Percentiles rank a stretch among this genome's conserved stretches.
Evolutionary conservation across 2,888 invertebrate species (phyloP).

Genomic region (Trissolcus brochymenae): DNA sequence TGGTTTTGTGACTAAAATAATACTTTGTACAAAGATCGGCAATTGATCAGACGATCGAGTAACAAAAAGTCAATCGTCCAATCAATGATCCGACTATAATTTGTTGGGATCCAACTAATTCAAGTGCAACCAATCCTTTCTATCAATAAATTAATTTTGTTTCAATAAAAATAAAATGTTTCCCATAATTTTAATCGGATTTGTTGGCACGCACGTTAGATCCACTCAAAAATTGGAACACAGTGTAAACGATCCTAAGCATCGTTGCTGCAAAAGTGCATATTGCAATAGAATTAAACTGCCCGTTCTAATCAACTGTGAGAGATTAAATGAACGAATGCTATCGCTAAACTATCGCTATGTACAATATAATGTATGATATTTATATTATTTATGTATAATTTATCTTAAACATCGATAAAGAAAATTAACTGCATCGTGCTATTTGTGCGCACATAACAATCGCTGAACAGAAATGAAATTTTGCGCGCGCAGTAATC

Average conservation of each 20-base stretch:
- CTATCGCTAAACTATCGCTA: constrained; percentile 8
- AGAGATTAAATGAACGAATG: constrained; percentile 9
- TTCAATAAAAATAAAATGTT: neutral
- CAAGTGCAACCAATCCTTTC: neutral
- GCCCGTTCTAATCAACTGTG: constrained; percentile 4
- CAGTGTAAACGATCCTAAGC: constrained; percentile 39
- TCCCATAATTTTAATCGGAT: neutral
- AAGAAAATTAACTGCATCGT: neutral
- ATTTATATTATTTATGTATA: constrained; percentile 2
- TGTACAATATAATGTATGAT: constrained; percentile 24
- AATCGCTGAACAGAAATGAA: constrained; percentile 30
- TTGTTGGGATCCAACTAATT: constrained; percentile 1
- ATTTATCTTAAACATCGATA: constrained; percentile 17
- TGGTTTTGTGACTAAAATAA: constrained; percentile 50
- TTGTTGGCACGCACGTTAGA: neutral
- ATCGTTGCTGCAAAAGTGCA: constrained; percentile 42
- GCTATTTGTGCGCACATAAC: constrained; percentile 23
- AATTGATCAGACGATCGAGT: constrained; percentile 26
- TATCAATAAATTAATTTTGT: neutral
- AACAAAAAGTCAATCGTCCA: constrained; percentile 10
- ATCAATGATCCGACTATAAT: constrained; percentile 7
- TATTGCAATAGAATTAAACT: constrained; percentile 21
- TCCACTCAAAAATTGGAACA: constrained; percentile 44
- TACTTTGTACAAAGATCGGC: constrained; percentile 24
- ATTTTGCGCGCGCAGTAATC: constrained; percentile 11